Conservation (phyloP, 2,888 invertebrate genomes). For the Rhogogaster chlorosoma region DNA sequence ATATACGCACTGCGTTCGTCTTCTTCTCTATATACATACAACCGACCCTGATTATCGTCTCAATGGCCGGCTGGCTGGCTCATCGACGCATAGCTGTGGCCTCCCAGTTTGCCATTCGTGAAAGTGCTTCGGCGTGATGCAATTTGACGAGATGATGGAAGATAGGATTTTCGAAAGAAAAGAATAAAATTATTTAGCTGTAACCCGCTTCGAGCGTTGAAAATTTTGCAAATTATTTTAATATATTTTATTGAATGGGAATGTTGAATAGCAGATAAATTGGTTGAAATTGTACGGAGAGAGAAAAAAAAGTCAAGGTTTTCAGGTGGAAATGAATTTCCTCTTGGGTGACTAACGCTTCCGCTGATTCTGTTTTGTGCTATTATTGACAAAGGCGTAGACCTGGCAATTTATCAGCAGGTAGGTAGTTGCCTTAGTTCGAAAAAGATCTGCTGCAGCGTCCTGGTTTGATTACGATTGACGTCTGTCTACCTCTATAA, state of each 20-base stretch:
- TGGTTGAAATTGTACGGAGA: neutral
- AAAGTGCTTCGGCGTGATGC: conserved; percentile 7
- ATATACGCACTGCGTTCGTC: conserved; percentile 21
- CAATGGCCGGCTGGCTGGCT: conserved; percentile 3
- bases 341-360: conserved; percentile 18
- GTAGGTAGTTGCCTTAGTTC: neutral
- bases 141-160: conserved; percentile 41
- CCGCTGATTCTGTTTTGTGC: conserved; percentile 6
- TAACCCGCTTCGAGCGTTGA: neutral
- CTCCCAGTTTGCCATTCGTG: neutral
- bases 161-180: neutral
- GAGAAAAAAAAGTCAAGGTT: conserved; percentile 16
- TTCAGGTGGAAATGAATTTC: neutral
- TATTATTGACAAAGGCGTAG: neutral
- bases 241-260: neutral
- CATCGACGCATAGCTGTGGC: conserved; percentile 18
- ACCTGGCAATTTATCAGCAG: conserved; percentile 17
- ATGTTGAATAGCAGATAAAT: neutral
- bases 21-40: neutral
- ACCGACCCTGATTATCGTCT: conserved; percentile 41
- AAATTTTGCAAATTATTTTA: neutral
- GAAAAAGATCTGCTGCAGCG: neutral
- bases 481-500: conserved; percentile 50
- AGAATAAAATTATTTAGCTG: neutral
- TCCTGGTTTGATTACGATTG: conserved; percentile 61